These are phyloP conservation scores for Manis pentadactyla DNA, from an alignment of 2,797 vertebrate species.

Conservation along the genomic window DNA sequence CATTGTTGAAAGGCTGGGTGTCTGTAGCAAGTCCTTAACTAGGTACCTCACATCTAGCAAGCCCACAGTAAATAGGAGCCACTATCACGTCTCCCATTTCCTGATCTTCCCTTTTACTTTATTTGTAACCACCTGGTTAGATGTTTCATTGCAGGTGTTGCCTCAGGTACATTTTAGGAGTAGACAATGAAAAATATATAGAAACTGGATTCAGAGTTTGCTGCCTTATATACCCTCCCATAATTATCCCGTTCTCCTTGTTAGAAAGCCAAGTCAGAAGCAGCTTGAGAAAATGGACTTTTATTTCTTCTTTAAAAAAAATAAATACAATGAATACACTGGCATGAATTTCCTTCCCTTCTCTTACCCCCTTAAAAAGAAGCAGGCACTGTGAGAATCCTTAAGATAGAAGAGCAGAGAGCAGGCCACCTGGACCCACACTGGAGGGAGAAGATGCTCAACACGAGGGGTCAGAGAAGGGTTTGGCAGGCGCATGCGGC, in stretches of 20 bases:
- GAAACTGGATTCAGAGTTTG: neutral
- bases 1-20: neutral
- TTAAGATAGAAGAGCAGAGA: constrained; percentile 54
- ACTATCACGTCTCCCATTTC: neutral
- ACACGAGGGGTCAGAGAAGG: neutral
- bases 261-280: constrained; percentile 58
- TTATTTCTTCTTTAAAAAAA: constrained; percentile 71
- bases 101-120: neutral
- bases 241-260: neutral
- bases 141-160: neutral
- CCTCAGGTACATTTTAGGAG: neutral
- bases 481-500: fast-evolving
- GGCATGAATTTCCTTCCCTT: constrained; percentile 16
- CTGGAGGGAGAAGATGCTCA: neutral
- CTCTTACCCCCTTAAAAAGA: constrained; percentile 41
- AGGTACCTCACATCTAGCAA: neutral
- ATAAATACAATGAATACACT: constrained; percentile 28
- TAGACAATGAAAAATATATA: neutral
- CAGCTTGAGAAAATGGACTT: constrained; percentile 55
- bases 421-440: neutral
- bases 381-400: constrained; percentile 63
- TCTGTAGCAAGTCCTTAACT: neutral
- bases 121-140: neutral
- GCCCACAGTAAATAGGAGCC: neutral
- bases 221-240: neutral